Conservation (phyloP, 2,797 vertebrate genomes). For the Geranospiza caerulescens region DNA sequence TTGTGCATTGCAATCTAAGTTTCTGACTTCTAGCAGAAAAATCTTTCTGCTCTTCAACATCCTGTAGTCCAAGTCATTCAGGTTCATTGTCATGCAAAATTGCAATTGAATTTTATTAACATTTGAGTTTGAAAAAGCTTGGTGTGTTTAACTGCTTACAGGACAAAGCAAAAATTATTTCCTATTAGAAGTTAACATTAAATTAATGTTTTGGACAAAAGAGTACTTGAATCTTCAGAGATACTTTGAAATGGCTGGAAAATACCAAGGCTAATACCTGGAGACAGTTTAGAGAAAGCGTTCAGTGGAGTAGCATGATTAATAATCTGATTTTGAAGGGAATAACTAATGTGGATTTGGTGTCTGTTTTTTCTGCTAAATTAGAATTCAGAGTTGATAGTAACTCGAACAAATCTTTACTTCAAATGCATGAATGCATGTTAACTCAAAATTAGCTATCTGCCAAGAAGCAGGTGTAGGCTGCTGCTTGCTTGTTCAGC, state of each 20-base stretch:
- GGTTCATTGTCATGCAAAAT: background rate
- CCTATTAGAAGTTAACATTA: background rate
- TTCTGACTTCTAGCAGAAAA: background rate
- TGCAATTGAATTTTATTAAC: background rate
- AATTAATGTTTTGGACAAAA: background rate
- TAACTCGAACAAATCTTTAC: background rate
- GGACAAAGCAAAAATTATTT: background rate
- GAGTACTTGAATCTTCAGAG: background rate
- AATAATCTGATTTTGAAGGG: background rate
- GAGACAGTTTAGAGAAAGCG: background rate
- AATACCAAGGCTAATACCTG: background rate
- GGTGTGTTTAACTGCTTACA: background rate
- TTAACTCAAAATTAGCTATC: background rate
- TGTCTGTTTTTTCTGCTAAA: background rate
- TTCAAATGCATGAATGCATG: background rate
- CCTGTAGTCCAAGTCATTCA: background rate
- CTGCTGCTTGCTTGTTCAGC: background rate
- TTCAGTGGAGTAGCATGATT: background rate
- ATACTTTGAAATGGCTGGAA: background rate
- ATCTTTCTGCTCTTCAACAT: background rate
- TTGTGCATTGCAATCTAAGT: background rate
- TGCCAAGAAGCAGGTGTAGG: background rate
- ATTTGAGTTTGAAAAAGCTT: background rate
- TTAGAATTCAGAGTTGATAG: background rate
- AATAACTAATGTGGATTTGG: background rate